These are phyloP conservation scores for Mesoclemmys tuberculata DNA, from an alignment of 2,113 vertebrate species.

Conservation along the genomic window DNA sequence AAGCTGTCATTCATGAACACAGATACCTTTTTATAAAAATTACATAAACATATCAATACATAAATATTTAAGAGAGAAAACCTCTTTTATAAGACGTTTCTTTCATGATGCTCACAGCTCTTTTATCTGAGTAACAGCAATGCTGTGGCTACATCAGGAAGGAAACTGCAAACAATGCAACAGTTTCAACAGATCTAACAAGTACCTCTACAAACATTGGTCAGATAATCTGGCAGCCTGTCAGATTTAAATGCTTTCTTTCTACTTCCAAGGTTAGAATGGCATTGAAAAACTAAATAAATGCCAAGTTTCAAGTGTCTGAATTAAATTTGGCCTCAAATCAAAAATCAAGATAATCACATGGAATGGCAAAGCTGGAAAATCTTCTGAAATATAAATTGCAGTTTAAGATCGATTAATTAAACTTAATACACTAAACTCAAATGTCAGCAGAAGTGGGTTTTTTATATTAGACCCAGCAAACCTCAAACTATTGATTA, in stretches of 20 bases:
- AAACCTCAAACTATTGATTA: slow-evolving; percentile 14
- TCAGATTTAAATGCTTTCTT: background rate
- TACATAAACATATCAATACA: slow-evolving; percentile 26
- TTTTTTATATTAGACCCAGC: slow-evolving; percentile 14
- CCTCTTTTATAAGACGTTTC: background rate
- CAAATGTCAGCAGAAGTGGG: background rate
- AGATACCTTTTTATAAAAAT: slow-evolving; percentile 35
- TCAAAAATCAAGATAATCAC: background rate
- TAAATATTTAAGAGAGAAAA: slow-evolving; percentile 10
- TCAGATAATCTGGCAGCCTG: background rate
- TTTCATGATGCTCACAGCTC: background rate
- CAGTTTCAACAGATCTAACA: background rate
- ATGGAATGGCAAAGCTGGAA: slow-evolving; percentile 15
- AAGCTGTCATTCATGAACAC: slow-evolving; percentile 35
- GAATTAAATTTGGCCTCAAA: background rate
- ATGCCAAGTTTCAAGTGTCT: background rate
- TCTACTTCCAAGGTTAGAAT: background rate
- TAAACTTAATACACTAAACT: slow-evolving; percentile 24
- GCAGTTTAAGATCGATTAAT: slow-evolving; percentile 16
- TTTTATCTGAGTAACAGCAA: background rate
- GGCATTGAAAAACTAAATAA: background rate
- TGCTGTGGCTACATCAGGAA: background rate
- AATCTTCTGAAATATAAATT: background rate
- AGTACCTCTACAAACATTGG: background rate
- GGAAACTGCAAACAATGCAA: background rate